Conservation (phyloP, 2,888 invertebrate species). For the Phaedon cochleariae region DNA sequence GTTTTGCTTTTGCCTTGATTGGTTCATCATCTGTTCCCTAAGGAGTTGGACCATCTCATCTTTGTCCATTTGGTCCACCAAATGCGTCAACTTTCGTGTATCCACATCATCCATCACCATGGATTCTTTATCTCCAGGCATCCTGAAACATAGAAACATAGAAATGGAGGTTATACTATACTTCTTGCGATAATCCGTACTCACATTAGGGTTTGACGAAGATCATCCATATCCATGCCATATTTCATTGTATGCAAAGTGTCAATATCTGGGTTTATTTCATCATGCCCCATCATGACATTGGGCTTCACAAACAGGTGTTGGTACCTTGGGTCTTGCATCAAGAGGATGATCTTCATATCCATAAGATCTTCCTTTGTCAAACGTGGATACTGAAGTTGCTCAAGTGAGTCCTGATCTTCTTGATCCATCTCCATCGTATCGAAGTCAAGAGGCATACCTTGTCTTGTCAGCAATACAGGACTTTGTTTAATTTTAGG, state of each 20-base stretch:
- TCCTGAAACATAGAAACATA: background rate
- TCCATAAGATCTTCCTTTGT: background rate
- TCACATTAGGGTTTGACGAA: background rate
- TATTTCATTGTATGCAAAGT: background rate
- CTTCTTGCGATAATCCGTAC: no score
- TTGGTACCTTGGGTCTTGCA: background rate
- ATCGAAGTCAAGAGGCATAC: background rate
- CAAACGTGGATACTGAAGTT: background rate
- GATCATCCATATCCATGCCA: background rate
- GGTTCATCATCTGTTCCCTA: background rate
- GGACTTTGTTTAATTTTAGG: no score
- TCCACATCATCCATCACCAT: background rate
- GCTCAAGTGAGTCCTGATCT: background rate
- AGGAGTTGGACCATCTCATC: background rate
- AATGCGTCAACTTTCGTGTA: background rate
- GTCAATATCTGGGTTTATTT: background rate
- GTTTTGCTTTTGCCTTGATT: background rate
- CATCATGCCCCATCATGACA: background rate
- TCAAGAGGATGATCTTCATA: background rate
- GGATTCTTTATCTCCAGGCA: background rate
- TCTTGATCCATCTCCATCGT: background rate
- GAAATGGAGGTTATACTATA: no score
- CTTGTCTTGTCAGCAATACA: no score
- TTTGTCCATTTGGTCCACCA: background rate
- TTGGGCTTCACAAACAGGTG: background rate